phyloP scores from a whole-genome alignment of 1,140 invertebrate genomes.

The Diprion similis region DNA sequence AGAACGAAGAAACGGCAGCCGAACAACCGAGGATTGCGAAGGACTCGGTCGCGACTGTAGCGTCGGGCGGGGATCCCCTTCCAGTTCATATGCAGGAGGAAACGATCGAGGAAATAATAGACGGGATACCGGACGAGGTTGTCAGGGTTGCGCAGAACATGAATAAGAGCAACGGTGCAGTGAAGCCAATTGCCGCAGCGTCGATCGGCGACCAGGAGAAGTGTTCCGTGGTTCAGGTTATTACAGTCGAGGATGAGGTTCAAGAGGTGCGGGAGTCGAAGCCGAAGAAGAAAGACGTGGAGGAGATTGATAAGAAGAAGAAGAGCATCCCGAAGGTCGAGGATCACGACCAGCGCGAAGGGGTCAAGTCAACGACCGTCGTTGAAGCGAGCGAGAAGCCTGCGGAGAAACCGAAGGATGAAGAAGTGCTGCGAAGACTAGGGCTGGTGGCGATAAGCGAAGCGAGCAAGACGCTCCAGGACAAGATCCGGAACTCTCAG shows the following conservation, averaged over 20 bases:
- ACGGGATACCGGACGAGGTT: constrained; percentile 50
- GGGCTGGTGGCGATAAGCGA: constrained; percentile 44
- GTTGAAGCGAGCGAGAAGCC: neutral
- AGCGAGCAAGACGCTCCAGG: neutral
- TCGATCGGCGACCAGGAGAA: constrained; percentile 12
- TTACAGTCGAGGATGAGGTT: constrained; percentile 23
- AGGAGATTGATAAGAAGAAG: neutral
- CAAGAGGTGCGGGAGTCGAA: constrained; percentile 14
- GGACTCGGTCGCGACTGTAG: too few relatives aligned
- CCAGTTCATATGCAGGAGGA: constrained; percentile 21
- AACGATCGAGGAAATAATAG: constrained; percentile 51
- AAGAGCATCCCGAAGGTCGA: neutral
- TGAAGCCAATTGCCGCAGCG: neutral
- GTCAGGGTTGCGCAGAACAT: constrained; percentile 35
- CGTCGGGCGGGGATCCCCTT: too few relatives aligned
- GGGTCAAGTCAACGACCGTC: neutral
- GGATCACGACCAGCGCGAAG: neutral
- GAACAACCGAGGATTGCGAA: too few relatives aligned
- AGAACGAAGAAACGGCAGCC: too few relatives aligned
- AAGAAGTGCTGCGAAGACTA: constrained; percentile 47
- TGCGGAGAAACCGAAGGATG: constrained; percentile 39
- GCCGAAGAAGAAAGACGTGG: neutral
- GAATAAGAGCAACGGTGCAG: neutral
- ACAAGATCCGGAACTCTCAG: neutral
- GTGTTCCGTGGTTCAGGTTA: too few relatives aligned